Evolutionary conservation across 2,888 invertebrate species (phyloP), one percentile per base, ranked within the genome.

Genomic region (Latrodectus elegans): DNA sequence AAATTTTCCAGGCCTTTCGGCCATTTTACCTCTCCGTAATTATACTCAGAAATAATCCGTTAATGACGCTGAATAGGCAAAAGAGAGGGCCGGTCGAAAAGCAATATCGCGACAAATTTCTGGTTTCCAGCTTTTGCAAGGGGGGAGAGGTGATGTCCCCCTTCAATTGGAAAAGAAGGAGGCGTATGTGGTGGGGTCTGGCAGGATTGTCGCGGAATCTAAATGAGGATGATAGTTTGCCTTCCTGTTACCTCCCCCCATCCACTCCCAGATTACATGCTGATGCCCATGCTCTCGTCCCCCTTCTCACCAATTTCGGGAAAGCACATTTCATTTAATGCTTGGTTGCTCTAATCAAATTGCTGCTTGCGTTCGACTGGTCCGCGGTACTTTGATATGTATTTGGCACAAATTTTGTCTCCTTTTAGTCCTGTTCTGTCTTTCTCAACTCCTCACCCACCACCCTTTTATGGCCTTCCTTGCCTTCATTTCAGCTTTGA

Each of bases 311-410:
- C 70, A 55, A 80, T 72, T 60, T 72, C 64, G 71, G 67, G 81
- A 74, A 74, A 81, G 81, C 81, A 81, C 81, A 81, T 83, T 83
- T 83, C 82, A 83, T 83, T 83, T 83, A 83, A 83, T 83, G 82
- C 82, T 83, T 83, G 75, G 82, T 68, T 76, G 82, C 75, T 70
- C 82, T 83, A 83, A 83, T 83, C 82, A 83, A 83, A 83, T 83
- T 83, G 82, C 76, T 83, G 82, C 82, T 83, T 83, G 65, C 81
- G 81, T 81, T 74, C 74, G 73, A 74, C 49, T 74, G 74, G 60
- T 53, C 74, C 12, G 52, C 60, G 73, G 65, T 53, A 74, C 67
- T 65, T 81, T 73, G 65, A 73, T 74, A 73, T 81, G 73, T 81
- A 81, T 74, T 73, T 65, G 55, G 68, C 22, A 60, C 79, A 79